Evolutionary conservation across 2,888 invertebrate genomes (phyloP), one percentile per base, ranked within the genome.

Genomic region (Saturnia japonica): DNA sequence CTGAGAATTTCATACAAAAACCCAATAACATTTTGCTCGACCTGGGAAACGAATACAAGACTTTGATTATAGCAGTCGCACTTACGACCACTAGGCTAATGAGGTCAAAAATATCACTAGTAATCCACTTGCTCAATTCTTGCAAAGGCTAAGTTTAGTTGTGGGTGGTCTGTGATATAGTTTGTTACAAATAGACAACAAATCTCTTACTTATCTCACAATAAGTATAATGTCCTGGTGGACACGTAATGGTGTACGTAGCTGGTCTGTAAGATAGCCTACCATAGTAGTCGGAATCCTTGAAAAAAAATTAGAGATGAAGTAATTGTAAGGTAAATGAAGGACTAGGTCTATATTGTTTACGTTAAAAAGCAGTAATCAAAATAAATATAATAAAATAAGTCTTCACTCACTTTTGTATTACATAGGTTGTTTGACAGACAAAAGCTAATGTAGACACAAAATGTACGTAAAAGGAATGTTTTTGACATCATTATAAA

Each of bases 391-490:
- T 11, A 60, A 51, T 51, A 19, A 19, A 60, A 9, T 6, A 60
- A 14, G 25, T 6, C 12, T 4, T 28, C 6, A 28, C 14, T 25
- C 54, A 14, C 0, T 25, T 57, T 25, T 60, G 14, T 28, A 28
- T 60, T 14, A 14, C 14, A 3, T 54, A 54, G 22, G 54, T 54
- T 22, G 22, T 72, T 64, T 64, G 19, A n/a, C 40, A 40, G 40
- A 64, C 19, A 64, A 40, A 64, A 19, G n/a, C 7, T 64, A 64
- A 64, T 64, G 64, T 64, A 64, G 8, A 62, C 28, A 62, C 34
- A 62, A 62, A 62, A 62, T 51, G 45, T 45, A 69, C 45, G 45
- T 14, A 19, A 69, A 62, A 22, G 62, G 62, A 62, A 47, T 28
- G 69, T 62, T 62, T 45, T 8, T 64, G 40, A 40, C 64, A 64